phyloP scores from a whole-genome alignment of 2,113 vertebrate species.

The Corydoras maculifer region DNA sequence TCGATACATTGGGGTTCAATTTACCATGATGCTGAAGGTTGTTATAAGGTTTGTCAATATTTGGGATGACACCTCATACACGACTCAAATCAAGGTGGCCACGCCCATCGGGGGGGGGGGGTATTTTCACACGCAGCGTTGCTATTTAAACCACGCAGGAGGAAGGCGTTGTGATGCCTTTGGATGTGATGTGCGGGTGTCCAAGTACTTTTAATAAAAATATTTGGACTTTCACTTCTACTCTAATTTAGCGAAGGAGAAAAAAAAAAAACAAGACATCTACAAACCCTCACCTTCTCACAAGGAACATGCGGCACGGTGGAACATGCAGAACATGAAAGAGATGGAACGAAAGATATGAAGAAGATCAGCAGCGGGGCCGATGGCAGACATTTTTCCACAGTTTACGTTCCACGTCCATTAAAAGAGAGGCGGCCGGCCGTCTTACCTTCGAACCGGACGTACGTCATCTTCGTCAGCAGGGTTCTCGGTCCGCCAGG shows the following conservation, averaged over 20 bases:
- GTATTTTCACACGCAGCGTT: no score
- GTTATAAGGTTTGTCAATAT: no score
- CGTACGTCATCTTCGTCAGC: conserved; percentile 68
- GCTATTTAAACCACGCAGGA: no score
- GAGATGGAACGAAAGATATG: conserved; percentile 1
- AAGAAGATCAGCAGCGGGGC: conserved; percentile 27
- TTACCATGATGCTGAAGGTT: no score
- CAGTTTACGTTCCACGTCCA: conserved; percentile 11
- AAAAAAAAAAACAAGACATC: conserved; percentile 20
- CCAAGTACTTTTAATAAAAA: no score
- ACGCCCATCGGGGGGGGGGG: no score
- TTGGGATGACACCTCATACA: no score
- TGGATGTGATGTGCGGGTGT: no score
- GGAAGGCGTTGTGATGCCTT: no score
- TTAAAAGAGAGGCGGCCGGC: background rate
- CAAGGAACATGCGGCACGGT: conserved; percentile 10
- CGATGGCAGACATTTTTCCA: conserved; percentile 25
- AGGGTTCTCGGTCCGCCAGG: conserved; percentile 73
- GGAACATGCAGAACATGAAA: conserved; percentile 26
- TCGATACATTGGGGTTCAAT: no score
- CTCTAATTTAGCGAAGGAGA: conserved; percentile 18
- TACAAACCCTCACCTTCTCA: conserved; percentile 30
- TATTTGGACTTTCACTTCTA: conserved; percentile 47
- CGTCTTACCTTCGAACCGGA: conserved; percentile 79
- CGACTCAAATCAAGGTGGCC: no score